A percentile compares a stretch with the other conserved stretches of the same genome.
phyloP scores from a whole-genome alignment of 2,797 vertebrate genomes.

The Arrhamphus sclerolepis region DNA sequence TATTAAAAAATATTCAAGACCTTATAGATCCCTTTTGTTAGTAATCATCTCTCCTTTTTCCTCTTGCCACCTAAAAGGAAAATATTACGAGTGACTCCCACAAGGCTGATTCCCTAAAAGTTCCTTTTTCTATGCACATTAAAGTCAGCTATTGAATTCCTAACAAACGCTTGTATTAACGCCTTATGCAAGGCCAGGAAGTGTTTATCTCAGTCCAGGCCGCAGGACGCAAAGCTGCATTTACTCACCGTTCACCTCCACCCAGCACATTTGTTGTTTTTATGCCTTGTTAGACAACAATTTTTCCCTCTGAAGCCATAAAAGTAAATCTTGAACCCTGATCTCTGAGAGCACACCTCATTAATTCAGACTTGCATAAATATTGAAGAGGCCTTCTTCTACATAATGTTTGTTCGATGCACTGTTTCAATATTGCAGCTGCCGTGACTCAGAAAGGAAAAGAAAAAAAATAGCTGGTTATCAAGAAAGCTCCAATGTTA shows the following conservation, averaged over 20 bases:
- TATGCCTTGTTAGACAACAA: slow-evolving; percentile 36
- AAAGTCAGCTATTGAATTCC: background rate
- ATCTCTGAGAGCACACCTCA: slow-evolving; percentile 26
- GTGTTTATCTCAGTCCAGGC: slow-evolving; percentile 19
- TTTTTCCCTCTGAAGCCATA: slow-evolving; percentile 45
- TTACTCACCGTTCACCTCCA: slow-evolving; percentile 24
- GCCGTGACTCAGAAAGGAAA: slow-evolving; percentile 6
- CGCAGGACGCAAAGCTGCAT: slow-evolving; percentile 15
- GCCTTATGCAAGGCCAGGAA: background rate
- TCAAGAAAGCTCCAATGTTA: background rate
- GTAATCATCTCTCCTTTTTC: background rate
- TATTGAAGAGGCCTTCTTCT: slow-evolving; percentile 18
- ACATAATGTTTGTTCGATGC: slow-evolving; percentile 17
- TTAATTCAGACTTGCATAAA: slow-evolving; percentile 35
- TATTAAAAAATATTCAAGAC: background rate
- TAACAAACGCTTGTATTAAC: too few species aligned
- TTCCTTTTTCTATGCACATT: background rate
- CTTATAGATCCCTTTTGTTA: too few species aligned
- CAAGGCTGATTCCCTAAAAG: background rate
- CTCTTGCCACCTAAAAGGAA: background rate
- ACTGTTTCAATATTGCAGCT: slow-evolving; percentile 1
- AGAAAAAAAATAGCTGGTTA: slow-evolving; percentile 1
- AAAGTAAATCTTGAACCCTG: slow-evolving; percentile 44
- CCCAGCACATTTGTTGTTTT: slow-evolving; percentile 41
- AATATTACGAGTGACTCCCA: background rate